Base-by-base conservation (phyloP, 2,888 invertebrate species). In the Agrotis puta region DNA sequence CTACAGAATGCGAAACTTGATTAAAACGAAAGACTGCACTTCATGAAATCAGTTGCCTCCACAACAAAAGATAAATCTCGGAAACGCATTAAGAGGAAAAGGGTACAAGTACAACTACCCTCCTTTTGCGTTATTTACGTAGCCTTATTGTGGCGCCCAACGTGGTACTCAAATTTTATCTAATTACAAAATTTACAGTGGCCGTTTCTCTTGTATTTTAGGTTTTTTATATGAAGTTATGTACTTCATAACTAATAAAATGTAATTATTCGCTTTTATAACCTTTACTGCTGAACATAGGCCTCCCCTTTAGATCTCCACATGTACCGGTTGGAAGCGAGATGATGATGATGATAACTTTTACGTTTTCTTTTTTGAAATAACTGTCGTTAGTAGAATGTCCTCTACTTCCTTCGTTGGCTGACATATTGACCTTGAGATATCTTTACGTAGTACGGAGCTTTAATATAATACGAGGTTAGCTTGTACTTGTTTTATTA, bases 111-210 rank as follows among this genome's bases (percentile, higher is more conserved):
- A 51, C 39, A 62, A 75, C 53, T 61, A 70, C 63, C 71, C 43
- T 50, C 61, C 61, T 65, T 64, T 22, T 57, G 47, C 14, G 13
- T 61, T 73, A 79, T 68, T 66, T 68, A 64, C 54, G 47, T 22
- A 33, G 33, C 27, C 39, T 67, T 51, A 77, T 81, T 70, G 67
- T 73, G 75, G 79, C 76, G 72, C 67, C 72, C 69, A 75, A 39
- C 57, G 27, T 57, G 68, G 70, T 70, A 50, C 64, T 73, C 13
- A 56, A 58, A 69, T 64, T 75, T 43, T 68, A 63, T 74, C 57
- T 57, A 50, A 39, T 48, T 59, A 56, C 62, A 20, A 11, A 77
- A 67, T 61, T 65, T 45, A 53, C 62, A 56, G 50, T 33, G 48
- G 65, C 20, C 22, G 16, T 70, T 67, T 64, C 43, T 70, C n/a